phyloP scores from a whole-genome alignment of 2,797 vertebrate genomes.

The Syngnathus rostellatus region DNA sequence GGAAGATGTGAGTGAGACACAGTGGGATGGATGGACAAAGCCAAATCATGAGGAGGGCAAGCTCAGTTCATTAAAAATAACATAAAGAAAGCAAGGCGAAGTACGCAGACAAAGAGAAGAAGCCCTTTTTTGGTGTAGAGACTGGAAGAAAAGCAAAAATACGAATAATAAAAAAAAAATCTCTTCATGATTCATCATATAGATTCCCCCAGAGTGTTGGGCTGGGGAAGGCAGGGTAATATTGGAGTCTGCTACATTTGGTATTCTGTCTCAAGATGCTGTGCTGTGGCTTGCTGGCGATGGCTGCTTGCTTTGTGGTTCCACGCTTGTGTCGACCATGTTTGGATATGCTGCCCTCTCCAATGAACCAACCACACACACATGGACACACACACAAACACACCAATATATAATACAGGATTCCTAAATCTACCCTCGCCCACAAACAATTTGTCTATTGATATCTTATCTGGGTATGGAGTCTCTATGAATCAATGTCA shows the following conservation, averaged over 20 bases:
- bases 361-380: conserved; percentile 6
- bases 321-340: conserved; percentile 56
- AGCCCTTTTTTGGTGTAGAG: conserved; percentile 43
- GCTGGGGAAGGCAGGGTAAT: conserved; percentile 58
- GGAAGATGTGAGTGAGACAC: conserved; percentile 25
- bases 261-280: conserved; percentile 70
- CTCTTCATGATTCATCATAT: conserved; percentile 72
- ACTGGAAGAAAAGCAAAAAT: conserved; percentile 28
- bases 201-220: conserved; percentile 71
- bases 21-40: conserved; percentile 30
- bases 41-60: conserved; percentile 59
- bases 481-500: not conserved
- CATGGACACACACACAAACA: not conserved
- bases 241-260: conserved; percentile 70
- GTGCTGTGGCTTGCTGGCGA: conserved; percentile 45
- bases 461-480: not conserved
- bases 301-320: conserved; percentile 53
- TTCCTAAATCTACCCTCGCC: not conserved
- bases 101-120: conserved; percentile 47
- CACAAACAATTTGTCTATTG: not conserved
- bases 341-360: conserved; percentile 50
- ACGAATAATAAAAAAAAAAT: conserved; percentile 43
- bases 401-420: not conserved
- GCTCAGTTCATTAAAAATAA: conserved; percentile 25
- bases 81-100: conserved; percentile 34